Evolutionary conservation across 2,888 invertebrate genomes (phyloP).

Genomic region (Rotaria macrura): DNA sequence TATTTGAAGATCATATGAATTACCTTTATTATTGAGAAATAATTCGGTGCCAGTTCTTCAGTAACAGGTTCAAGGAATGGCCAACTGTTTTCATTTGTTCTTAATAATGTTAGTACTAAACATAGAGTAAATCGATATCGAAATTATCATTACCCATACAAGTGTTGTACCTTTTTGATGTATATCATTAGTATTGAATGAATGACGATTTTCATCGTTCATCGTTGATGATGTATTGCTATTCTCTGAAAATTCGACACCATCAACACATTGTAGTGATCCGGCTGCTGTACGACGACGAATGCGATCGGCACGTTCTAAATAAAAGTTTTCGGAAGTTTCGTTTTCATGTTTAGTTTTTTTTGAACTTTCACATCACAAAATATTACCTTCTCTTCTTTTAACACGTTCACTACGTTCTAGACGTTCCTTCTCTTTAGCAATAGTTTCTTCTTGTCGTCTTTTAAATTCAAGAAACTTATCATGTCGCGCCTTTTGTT

Average conservation of each 20-base stretch:
- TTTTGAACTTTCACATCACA: not conserved
- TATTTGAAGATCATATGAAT: not conserved
- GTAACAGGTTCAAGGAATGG: slow-evolving; percentile 31
- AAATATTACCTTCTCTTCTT: slow-evolving; percentile 12
- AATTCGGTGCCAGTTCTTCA: slow-evolving; percentile 30
- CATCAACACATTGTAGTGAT: not conserved
- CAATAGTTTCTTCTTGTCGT: not conserved
- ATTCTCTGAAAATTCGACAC: not conserved
- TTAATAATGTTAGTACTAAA: not conserved
- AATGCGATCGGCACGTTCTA: slow-evolving; percentile 16
- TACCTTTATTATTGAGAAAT: slow-evolving; percentile 28
- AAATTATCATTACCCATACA: too few relatives aligned
- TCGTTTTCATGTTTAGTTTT: too few relatives aligned
- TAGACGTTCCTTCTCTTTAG: slow-evolving; percentile 16
- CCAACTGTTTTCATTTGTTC: slow-evolving; percentile 26
- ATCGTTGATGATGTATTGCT: not conserved
- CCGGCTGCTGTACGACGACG: not conserved
- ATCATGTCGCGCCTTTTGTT: slow-evolving; percentile 9
- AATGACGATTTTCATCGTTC: not conserved
- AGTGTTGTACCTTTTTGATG: not conserved
- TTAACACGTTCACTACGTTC: not conserved
- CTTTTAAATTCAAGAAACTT: slow-evolving; percentile 14
- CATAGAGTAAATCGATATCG: not conserved
- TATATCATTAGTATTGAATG: not conserved
- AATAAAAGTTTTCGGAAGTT: not conserved